Evolutionary conservation across 1,140 invertebrate genomes (phyloP), one percentile per base, ranked within the genome.

Genomic region (Laupala kohalensis): DNA sequence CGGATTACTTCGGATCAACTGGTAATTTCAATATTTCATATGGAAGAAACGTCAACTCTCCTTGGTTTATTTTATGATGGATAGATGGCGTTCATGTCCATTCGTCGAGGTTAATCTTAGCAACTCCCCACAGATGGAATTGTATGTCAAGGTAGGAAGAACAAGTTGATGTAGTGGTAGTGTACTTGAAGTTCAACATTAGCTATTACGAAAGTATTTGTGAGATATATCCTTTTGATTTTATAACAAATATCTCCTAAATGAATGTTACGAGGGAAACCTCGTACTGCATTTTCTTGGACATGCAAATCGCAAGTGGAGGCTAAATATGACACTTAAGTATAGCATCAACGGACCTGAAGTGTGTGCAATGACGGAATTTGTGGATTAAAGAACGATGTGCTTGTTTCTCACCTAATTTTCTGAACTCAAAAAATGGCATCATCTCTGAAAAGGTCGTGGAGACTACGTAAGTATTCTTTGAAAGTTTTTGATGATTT

Each of bases 401-500:
- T 73, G 71, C 74, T 74, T 73, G 71, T 77, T 71, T 75, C 74
- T 75, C 75, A 76, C 76, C 70, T 77, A 71, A 76, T 76, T 76
- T 76, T 74, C 75, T 74, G 67, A 76, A 77, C 77, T 79, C 76
- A 79, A 79, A 77, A 78, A 76, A 77, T 76, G 86, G 85, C 86
- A 80, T 82, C 84, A 73, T 82, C 84, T 69, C 83, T 83, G 66
- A 87, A 87, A 74, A 73, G 80, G 74, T 76, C 80, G 70, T 82
- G 81, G 81, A 81, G 80, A 76, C 78, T 82, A 28, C 80, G 81
- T 82, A 78, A 81, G 80, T 80, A 25, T 67, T 23, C 53, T 62
- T 12, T 68, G 13, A 66, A n/a, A 25, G 30, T 69, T 6, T 26
- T 15, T 0, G 24, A 3, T 30, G 23, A 28, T 23, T 4, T 12